Evolutionary conservation across 2,113 vertebrate genomes (phyloP).

Genomic region (Eudorcas thomsonii): DNA sequence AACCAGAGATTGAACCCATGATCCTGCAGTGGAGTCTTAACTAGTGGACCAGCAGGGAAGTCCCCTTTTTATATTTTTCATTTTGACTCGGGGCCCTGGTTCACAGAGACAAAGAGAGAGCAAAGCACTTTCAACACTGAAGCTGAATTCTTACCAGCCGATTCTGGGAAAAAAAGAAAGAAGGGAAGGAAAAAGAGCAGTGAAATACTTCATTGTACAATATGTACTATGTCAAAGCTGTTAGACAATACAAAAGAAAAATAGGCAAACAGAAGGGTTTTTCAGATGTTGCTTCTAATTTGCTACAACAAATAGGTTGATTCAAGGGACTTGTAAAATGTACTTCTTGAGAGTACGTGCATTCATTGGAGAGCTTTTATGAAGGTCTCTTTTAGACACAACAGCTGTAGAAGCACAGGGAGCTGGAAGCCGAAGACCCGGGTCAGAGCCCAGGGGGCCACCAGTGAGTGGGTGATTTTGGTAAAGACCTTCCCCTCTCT

Average conservation of each 20-base stretch:
- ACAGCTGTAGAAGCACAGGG: neutral
- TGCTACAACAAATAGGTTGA: neutral
- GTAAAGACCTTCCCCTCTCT: neutral
- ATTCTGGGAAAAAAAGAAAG: neutral
- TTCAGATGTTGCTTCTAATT: conserved; percentile 11
- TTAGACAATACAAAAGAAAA: neutral
- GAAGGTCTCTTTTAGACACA: neutral
- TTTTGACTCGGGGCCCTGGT: neutral
- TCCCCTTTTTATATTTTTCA: neutral
- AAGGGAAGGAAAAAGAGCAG: neutral
- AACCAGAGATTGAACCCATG: neutral
- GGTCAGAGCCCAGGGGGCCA: neutral
- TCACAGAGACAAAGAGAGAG: neutral
- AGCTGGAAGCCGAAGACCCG: neutral
- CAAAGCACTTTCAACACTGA: neutral
- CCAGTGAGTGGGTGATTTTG: neutral
- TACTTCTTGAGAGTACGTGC: neutral
- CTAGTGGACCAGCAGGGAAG: neutral
- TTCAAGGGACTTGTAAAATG: neutral
- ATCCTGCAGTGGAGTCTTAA: neutral
- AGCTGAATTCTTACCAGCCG: neutral
- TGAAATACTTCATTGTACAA: neutral
- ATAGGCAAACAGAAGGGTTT: neutral
- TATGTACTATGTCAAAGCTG: neutral
- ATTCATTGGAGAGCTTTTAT: neutral